Conservation (phyloP, 2,888 invertebrate genomes). For the Drosophila neotestacea region DNA sequence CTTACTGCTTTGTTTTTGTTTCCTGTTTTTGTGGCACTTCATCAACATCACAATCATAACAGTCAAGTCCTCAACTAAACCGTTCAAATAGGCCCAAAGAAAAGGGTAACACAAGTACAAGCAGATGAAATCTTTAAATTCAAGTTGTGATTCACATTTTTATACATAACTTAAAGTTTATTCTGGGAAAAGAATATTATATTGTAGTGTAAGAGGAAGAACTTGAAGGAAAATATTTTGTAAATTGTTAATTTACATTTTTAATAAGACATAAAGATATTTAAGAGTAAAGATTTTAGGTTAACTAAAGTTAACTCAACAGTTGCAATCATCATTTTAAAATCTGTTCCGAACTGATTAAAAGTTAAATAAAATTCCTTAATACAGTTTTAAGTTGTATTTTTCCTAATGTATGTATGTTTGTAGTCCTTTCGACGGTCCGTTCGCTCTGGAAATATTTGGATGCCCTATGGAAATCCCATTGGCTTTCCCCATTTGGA, state of each 20-base stretch:
- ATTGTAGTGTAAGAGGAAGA: no score
- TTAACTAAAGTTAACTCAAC: no score
- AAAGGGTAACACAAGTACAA: conserved; percentile 3
- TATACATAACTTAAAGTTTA: neutral
- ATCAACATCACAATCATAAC: conserved; percentile 65
- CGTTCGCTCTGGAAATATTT: conserved; percentile 37
- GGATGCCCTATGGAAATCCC: conserved; percentile 38
- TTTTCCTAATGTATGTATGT: neutral
- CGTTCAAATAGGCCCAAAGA: neutral
- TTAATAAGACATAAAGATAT: no score
- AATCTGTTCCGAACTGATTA: neutral
- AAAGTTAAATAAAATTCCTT: neutral
- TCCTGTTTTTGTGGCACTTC: conserved; percentile 56
- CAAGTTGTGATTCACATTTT: neutral
- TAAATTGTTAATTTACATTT: no score
- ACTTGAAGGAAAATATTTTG: no score
- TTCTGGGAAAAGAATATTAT: no score
- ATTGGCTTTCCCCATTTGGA: conserved; percentile 47
- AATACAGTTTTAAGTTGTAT: conserved; percentile 1
- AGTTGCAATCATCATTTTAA: no score
- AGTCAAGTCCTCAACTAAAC: conserved; percentile 33
- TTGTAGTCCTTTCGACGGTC: neutral
- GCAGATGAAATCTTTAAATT: neutral
- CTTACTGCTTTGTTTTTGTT: conserved; percentile 18
- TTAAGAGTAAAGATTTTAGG: no score